Evolutionary conservation across 1,140 invertebrate species (phyloP), one percentile per base, ranked within the genome.

Genomic region (Centruroides vittatus): DNA sequence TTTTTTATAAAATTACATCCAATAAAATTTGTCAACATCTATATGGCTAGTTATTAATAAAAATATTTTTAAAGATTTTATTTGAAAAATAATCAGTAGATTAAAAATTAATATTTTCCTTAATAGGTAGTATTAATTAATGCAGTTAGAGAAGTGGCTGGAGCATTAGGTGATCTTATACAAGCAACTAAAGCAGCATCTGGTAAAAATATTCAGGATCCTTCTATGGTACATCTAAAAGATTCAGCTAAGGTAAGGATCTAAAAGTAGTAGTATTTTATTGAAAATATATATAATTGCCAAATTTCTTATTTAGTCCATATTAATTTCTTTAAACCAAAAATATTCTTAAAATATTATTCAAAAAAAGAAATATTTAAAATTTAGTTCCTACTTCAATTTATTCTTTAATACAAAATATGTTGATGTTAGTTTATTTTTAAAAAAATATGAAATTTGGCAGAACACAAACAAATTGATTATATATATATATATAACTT

Each of bases 61-160:
- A n/a, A 51, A 51, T 51, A n/a, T 12, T 34, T 51, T 51, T 51
- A 51, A 51, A 51, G 34, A 2, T 34, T 51, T 12, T 34, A 12
- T 34, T 51, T 51, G 49, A n/a, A n/a, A 51, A 51, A 12, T n/a
- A 51, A 51, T n/a, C 34, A 34, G 23, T 23, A 23, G 23, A 23
- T 23, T 23, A 23, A 23, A 51, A 51, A 51, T 34, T 51, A 51
- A n/a, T 51, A 51, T 51, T 51, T n/a, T 51, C 49, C 49, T 23
- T 8, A 5, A 53, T 53, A 36, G 51, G 92, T 97, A 12, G 86
- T 98, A 82, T 80, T 99, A 46, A 92, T 98, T 59, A 96, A 98
- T 76, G 92, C 95, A 0, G 94, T 98, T 0, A 88, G 95, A 69
- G 96, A 99, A 78, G 96, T 99, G 2, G 93, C 94, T 0, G 90